Evolutionary conservation across 2,888 invertebrate genomes (phyloP).

Genomic region (Lasiommata megera): DNA sequence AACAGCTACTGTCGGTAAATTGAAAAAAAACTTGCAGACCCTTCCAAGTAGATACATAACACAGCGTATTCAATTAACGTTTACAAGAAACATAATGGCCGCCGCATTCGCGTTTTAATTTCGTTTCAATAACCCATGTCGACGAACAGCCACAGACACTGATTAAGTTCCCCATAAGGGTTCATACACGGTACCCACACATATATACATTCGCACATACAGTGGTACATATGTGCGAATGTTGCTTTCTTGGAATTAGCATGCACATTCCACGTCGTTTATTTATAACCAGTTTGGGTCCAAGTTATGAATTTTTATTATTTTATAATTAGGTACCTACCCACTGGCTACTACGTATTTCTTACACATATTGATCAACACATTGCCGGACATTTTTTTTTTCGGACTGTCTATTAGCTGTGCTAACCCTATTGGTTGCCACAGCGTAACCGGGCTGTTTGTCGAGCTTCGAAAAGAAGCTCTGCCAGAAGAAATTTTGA

Average conservation of each 20-base stretch:
- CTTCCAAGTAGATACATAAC: neutral
- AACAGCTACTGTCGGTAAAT: too few relatives aligned
- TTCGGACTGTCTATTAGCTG: too few relatives aligned
- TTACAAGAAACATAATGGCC: constrained; percentile 47
- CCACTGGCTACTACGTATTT: neutral
- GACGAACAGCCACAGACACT: constrained; percentile 65
- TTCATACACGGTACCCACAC: constrained; percentile 41
- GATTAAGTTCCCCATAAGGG: constrained; percentile 66
- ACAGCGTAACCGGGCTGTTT: too few relatives aligned
- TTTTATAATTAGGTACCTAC: constrained; percentile 3
- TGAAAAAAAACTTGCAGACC: too few relatives aligned
- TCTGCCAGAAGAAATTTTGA: too few relatives aligned
- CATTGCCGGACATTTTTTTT: too few relatives aligned
- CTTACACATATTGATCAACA: constrained; percentile 7
- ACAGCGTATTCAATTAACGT: constrained; percentile 40
- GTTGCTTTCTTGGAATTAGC: constrained; percentile 61
- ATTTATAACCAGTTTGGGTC: constrained; percentile 35
- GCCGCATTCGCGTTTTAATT: constrained; percentile 64
- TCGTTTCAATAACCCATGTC: constrained; percentile 74
- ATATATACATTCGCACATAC: constrained; percentile 33
- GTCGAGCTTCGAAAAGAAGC: too few relatives aligned
- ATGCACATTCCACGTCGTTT: constrained; percentile 62
- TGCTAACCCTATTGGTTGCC: too few relatives aligned
- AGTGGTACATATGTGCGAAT: constrained; percentile 26
- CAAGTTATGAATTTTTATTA: constrained; percentile 24